Base-by-base conservation (phyloP, 2,113 vertebrate genomes). In the Collichthys lucidus region DNA sequence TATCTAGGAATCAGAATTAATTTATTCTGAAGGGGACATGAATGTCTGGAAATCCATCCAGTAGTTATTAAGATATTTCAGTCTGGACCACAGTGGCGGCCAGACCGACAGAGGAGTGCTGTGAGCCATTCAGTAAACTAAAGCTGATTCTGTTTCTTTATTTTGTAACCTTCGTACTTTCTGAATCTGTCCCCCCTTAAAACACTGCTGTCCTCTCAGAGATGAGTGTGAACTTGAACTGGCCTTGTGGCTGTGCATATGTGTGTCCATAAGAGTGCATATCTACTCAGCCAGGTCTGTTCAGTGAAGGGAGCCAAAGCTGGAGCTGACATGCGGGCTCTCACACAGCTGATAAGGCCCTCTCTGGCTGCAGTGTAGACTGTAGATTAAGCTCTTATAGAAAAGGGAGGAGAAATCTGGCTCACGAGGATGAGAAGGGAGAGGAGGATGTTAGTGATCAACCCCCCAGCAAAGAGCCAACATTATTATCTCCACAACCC, bases 301-400 rank as follows among this genome's bases (percentile, higher is more conserved):
- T 63, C 82, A 71, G 74, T 67, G 62, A 67, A 52, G 62, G 26
- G 71, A 87, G 84, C 82, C 88, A 77, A 87, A 78, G 79, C 77
- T n/a, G 31, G 67, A 61, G 85, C 79, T 52, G 82, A 85, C 85
- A 74, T 56, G 75, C 80, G n/a, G 75, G 50, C 81, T 75, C 82
- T 86, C 80, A 56, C 79, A 15, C 70, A 61, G 77, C 89, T 80
- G 89, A 93, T 92, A 92, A 91, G 84, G 35, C 24, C 52, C 31
- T 53, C 12, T 29, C 85, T 82, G 85, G 70, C 77, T 60, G 55
- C 7, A 29, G 67, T 67, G 71, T 76, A 56, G 85, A 87, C 64
- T 71, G 81, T 83, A 92, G 91, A 91, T 91, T 91, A 91, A 70
- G 80, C 79, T 31, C 79, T 65, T 84, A 87, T 74, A 84, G 86